A percentile compares a stretch with the other conserved stretches of the same genome.
Conservation (phyloP, 23 tunicate genomes). For the Botrylloides violaceus region DNA sequence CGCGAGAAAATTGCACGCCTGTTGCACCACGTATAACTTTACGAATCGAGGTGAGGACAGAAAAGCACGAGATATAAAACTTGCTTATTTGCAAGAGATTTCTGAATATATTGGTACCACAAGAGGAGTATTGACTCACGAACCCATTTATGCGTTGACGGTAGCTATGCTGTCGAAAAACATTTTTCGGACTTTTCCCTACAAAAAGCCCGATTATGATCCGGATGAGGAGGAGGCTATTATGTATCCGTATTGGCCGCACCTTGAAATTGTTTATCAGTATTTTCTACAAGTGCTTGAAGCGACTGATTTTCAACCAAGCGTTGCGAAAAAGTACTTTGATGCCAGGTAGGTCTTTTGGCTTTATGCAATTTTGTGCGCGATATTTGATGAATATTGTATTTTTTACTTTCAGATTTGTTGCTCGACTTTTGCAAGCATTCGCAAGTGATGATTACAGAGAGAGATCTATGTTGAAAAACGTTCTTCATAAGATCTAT, state of each 20-base stretch:
- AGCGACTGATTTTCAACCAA: slow-evolving; percentile 73
- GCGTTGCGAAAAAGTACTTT: slow-evolving; percentile 70
- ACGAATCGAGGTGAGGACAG: slow-evolving; percentile 13
- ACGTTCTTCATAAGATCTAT: slow-evolving; percentile 70
- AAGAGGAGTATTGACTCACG: slow-evolving; percentile 55
- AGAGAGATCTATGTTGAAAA: slow-evolving; percentile 72
- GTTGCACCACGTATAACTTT: slow-evolving; percentile 51
- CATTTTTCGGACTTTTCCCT: slow-evolving; percentile 43
- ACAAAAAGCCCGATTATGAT: slow-evolving; percentile 30
- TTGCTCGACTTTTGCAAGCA: slow-evolving; percentile 37
- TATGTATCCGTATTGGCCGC: slow-evolving; percentile 61
- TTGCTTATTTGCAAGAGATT: slow-evolving; percentile 43
- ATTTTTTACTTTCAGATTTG: slow-evolving; percentile 18
- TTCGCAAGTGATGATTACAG: slow-evolving; percentile 47
- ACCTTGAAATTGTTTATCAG: slow-evolving; percentile 67
- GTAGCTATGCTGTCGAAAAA: slow-evolving; percentile 53
- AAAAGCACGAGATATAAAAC: slow-evolving; percentile 54
- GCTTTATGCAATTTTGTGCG: too few species aligned
- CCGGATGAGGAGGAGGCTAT: slow-evolving; percentile 86
- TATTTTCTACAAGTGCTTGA: slow-evolving; percentile 73
- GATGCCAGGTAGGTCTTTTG: slow-evolving; percentile 29
- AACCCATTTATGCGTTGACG: slow-evolving; percentile 59
- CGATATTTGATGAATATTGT: too few species aligned
- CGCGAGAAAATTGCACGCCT: slow-evolving; percentile 50
- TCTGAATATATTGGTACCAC: slow-evolving; percentile 57